Evolutionary conservation across 2,888 invertebrate species (phyloP).

Genomic region (Creontiades dilutus): DNA sequence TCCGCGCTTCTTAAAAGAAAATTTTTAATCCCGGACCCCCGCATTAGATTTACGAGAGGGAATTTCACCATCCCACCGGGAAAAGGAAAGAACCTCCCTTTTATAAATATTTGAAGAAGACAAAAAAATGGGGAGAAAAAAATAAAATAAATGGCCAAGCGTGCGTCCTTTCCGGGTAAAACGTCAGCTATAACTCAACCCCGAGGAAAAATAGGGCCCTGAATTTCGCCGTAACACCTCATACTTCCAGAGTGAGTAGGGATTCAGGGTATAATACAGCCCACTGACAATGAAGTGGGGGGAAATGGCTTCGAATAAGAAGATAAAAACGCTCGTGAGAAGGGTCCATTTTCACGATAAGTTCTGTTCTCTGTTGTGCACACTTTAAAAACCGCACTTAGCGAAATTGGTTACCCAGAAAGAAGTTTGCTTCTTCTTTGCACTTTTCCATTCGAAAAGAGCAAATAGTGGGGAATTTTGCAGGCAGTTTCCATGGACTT

Average conservation of each 20-base stretch:
- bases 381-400: slow-evolving; percentile 30
- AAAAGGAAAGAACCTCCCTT: background rate
- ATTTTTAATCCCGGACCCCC: slow-evolving; percentile 12
- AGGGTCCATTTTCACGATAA: slow-evolving; percentile 17
- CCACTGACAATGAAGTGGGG: slow-evolving; percentile 3
- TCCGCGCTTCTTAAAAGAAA: background rate
- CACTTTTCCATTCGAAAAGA: no score
- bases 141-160: slow-evolving; percentile 42
- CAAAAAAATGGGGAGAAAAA: background rate
- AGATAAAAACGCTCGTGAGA: slow-evolving; percentile 18
- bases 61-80: background rate
- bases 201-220: slow-evolving; percentile 14
- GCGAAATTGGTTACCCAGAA: background rate
- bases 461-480: background rate
- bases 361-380: slow-evolving; percentile 2
- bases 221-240: slow-evolving; percentile 26
- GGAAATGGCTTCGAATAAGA: background rate
- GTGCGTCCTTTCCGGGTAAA: slow-evolving; percentile 2
- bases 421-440: background rate
- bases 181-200: slow-evolving; percentile 45
- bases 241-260: background rate
- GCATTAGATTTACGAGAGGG: background rate
- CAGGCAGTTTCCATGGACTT: background rate
- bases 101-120: slow-evolving; percentile 39
- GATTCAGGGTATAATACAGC: slow-evolving; percentile 3